Percentiles rank a stretch among this genome's conserved stretches.
These are phyloP conservation scores for Centropus unirufus DNA, from an alignment of 2,113 vertebrate genomes.

Conservation along the genomic window DNA sequence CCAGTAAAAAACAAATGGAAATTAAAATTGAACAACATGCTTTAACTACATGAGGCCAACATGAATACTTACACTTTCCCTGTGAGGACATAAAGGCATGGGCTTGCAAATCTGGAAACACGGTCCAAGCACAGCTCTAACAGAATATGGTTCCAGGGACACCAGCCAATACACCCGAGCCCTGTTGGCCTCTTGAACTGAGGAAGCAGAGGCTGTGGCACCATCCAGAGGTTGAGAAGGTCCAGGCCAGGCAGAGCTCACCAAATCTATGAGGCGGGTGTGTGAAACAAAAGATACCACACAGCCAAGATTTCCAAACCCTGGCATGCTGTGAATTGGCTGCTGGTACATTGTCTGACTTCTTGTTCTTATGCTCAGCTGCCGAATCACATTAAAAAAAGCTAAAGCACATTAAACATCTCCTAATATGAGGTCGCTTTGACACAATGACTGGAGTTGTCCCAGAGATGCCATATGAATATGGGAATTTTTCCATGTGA, in stretches of 20 bases:
- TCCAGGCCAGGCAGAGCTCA: background rate
- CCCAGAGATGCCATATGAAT: slow-evolving; percentile 24
- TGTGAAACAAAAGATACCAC: background rate
- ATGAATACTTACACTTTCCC: background rate
- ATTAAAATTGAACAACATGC: background rate
- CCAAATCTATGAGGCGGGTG: background rate
- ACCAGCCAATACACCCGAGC: background rate
- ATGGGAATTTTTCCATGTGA: slow-evolving; percentile 1
- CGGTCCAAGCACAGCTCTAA: background rate
- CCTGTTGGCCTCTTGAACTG: background rate
- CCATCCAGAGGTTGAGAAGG: background rate
- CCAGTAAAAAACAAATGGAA: background rate
- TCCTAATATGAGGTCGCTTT: slow-evolving; percentile 14
- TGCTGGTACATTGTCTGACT: background rate
- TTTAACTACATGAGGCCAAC: background rate
- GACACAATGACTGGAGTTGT: slow-evolving; percentile 51
- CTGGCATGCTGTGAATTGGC: background rate
- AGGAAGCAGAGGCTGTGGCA: background rate
- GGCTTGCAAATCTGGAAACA: background rate
- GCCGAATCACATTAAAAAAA: slow-evolving; percentile 15
- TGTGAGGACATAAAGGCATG: background rate
- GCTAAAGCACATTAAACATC: background rate
- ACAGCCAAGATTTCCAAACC: background rate
- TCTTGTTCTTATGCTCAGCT: background rate
- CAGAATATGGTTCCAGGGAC: fast-evolving